phyloP scores from a whole-genome alignment of 2,888 invertebrate genomes.

The Mystacides longicornis region DNA sequence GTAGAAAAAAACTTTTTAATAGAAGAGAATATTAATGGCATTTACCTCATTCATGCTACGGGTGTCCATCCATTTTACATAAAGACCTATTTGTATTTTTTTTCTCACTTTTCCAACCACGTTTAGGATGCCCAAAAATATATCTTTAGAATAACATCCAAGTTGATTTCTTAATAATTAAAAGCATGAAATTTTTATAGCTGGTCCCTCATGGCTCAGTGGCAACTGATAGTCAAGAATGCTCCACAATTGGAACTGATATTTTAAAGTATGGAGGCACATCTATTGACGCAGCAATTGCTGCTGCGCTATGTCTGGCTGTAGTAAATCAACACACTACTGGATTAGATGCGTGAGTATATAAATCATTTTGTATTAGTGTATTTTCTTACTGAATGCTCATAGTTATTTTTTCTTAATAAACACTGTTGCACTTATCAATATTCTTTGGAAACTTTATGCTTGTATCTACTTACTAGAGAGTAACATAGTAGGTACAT shows the following conservation, averaged over 20 bases:
- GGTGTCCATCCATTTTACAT: too few species aligned
- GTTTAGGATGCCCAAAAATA: too few species aligned
- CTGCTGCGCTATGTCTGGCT: constrained; percentile 65
- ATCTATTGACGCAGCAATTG: constrained; percentile 70
- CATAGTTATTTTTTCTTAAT: not conserved
- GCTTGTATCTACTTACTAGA: too few species aligned
- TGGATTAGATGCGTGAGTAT: constrained; percentile 66
- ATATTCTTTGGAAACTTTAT: too few species aligned
- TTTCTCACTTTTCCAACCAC: too few species aligned
- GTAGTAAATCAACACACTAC: constrained; percentile 66
- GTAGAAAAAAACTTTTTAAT: too few species aligned
- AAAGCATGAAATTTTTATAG: constrained; percentile 35
- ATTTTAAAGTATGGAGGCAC: constrained; percentile 63
- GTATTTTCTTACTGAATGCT: not conserved
- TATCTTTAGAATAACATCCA: too few species aligned
- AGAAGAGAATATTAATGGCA: too few species aligned
- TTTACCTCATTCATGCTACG: too few species aligned
- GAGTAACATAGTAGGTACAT: too few species aligned
- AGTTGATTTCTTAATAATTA: not conserved
- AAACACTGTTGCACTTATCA: too few species aligned
- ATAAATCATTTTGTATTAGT: not conserved
- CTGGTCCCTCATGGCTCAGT: constrained; percentile 69
- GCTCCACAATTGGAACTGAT: constrained; percentile 63
- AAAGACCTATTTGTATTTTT: too few species aligned
- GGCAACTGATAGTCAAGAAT: constrained; percentile 59